Base-by-base conservation (phyloP, 2,797 vertebrate genomes). In the Fundulus diaphanus region DNA sequence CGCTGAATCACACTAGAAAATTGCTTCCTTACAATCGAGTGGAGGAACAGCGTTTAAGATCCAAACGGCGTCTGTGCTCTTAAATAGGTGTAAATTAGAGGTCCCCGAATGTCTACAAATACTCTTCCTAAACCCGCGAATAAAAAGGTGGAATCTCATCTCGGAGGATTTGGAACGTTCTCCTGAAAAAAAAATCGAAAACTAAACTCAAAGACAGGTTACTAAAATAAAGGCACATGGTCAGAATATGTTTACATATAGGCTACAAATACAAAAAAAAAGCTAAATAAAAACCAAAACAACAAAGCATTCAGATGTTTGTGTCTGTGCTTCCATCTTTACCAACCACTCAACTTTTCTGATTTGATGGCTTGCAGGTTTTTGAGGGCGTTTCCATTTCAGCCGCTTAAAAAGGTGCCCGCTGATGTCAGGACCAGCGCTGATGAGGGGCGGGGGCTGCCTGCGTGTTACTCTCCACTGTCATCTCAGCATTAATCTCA, bases 11-110 rank as follows among this genome's bases (percentile, higher is more conserved):
- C 94, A 92, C 94, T 91, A 94, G 94, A 95, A 96, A 97, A 97
- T 96, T 95, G 95, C 94, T 95, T 95, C 90, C 91, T 92, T 92
- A 97, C 94, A 97, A 97, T 96, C 90, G 95, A 92, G 92, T 93
- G 93, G 91, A 92, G 94, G 90, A 96, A 94, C 94, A 93, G 92
- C 94, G 93, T 95, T 96, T 96, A 92, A 94, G 95, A 95, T 94
- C 93, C 96, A 91, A 95, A 95, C 93, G 94, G 95, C 95, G 96
- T 92, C 92, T 95, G 93, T 92, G 94, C 96, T 94, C 93, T 92
- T 94, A 95, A 96, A 96, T 96, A 97, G 96, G 96, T 97, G 97
- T 96, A 94, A 95, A 94, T 90, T 91, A 95, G 93, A 95, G 94
- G 93, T 95, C 93, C 94, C 95, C 94, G 94, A 95, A 95, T 86